Evolutionary conservation across 64 coral and sea anemone genomes (phyloP).

Genomic region (Stichodactyla helianthus): DNA sequence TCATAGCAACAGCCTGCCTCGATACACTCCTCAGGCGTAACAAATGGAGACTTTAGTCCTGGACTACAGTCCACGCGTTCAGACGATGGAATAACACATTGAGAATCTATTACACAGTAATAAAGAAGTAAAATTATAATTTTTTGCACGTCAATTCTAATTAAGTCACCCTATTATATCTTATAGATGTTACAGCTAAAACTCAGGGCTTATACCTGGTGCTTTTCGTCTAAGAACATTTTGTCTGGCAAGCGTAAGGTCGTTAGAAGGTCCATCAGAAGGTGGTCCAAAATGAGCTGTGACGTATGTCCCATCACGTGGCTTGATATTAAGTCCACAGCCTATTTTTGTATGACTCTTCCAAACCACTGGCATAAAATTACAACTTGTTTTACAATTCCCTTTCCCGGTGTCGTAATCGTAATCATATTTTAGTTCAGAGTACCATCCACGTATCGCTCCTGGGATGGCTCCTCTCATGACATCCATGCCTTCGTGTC

Average conservation of each 20-base stretch:
- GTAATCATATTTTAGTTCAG: conserved; percentile 40
- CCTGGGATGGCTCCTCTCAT: conserved; percentile 40
- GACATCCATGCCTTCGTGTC: conserved; percentile 28
- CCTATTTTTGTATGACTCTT: conserved; percentile 29
- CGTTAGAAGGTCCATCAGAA: background rate
- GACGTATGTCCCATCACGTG: conserved; percentile 47
- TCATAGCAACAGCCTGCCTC: conserved; percentile 22
- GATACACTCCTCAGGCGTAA: background rate
- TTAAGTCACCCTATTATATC: too few relatives aligned
- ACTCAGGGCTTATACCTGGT: conserved; percentile 5
- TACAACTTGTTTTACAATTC: background rate
- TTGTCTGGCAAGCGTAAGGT: background rate
- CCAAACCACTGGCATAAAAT: conserved; percentile 38
- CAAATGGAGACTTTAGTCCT: background rate
- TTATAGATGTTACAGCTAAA: background rate
- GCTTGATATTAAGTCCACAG: conserved; percentile 48
- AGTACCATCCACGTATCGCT: conserved; percentile 41
- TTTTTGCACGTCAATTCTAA: too few relatives aligned
- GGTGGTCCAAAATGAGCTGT: conserved; percentile 46
- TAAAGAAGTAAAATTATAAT: background rate
- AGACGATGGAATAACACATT: background rate
- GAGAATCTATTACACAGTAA: background rate
- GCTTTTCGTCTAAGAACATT: conserved; percentile 35
- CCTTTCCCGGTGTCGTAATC: conserved; percentile 26
- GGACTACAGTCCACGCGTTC: background rate